A percentile compares a stretch with the other conserved stretches of the same genome.
These are phyloP conservation scores for Cyanoderma ruficeps DNA, from an alignment of 2,113 vertebrate species.

Conservation along the genomic window DNA sequence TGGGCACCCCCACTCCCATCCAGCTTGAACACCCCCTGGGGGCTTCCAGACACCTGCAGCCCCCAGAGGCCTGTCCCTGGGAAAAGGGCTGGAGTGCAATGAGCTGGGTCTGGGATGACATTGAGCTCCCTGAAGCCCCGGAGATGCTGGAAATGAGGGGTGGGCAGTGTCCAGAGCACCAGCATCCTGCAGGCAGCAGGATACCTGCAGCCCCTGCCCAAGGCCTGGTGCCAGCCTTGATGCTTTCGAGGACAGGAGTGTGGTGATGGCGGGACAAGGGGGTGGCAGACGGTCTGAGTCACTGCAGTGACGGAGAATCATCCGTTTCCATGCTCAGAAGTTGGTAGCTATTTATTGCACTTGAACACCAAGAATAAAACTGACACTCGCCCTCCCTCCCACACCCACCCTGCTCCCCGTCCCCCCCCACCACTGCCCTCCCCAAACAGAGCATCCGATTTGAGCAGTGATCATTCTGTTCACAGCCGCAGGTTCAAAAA, in stretches of 20 bases:
- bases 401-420: neutral
- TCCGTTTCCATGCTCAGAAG: conserved; percentile 67
- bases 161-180: neutral
- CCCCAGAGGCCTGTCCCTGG: too few relatives aligned
- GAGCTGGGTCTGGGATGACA: neutral
- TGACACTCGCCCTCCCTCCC: conserved; percentile 63
- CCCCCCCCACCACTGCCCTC: conserved; percentile 27
- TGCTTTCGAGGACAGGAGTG: neutral
- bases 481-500: conserved; percentile 72
- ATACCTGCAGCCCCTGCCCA: neutral
- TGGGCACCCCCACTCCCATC: neutral
- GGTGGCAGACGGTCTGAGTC: neutral
- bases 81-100: neutral
- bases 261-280: neutral
- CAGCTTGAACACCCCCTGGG: neutral
- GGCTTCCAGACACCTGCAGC: neutral
- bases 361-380: conserved; percentile 85
- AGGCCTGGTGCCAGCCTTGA: neutral
- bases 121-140: neutral
- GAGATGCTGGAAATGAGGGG: neutral
- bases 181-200: neutral
- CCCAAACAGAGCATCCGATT: conserved; percentile 63
- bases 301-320: conserved; percentile 59
- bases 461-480: conserved; percentile 78
- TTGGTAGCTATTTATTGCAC: conserved; percentile 85